Conservation (phyloP, 2,797 vertebrate genomes). For the Nyctalus aviator region DNA sequence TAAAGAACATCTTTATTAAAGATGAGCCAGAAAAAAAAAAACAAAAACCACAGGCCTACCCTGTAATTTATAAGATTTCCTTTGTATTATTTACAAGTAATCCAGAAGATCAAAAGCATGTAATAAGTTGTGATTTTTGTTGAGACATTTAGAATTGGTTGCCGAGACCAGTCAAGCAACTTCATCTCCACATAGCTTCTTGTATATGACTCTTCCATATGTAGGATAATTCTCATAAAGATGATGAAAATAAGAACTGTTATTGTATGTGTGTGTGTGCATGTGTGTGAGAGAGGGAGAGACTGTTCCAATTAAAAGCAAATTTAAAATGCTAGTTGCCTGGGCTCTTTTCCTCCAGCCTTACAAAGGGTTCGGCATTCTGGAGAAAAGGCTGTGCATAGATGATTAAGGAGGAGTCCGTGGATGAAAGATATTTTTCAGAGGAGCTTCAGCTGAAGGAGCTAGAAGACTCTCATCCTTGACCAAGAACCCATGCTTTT, state of each 20-base stretch:
- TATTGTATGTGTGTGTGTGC: neutral
- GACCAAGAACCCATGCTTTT: too few relatives aligned
- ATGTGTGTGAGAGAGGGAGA: neutral
- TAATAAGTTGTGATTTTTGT: neutral
- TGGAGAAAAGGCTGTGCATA: too few relatives aligned
- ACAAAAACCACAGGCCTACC: neutral
- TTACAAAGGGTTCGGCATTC: too few relatives aligned
- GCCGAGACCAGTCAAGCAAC: neutral
- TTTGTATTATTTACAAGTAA: neutral
- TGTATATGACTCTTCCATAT: neutral
- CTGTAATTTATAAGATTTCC: neutral
- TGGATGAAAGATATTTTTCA: too few relatives aligned
- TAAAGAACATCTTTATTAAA: constrained; percentile 36
- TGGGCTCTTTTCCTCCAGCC: too few relatives aligned
- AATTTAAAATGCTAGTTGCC: neutral
- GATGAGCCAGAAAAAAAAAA: neutral
- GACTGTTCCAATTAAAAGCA: neutral
- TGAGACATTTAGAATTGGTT: neutral
- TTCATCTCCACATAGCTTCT: neutral
- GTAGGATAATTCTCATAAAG: neutral
- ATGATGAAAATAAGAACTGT: neutral
- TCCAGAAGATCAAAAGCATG: neutral
- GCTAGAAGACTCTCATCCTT: too few relatives aligned
- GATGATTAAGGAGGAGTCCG: too few relatives aligned
- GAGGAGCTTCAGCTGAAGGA: too few relatives aligned